Evolutionary conservation across 1,140 invertebrate genomes (phyloP), one percentile per base, ranked within the genome.

Genomic region (Uloborus diversus): DNA sequence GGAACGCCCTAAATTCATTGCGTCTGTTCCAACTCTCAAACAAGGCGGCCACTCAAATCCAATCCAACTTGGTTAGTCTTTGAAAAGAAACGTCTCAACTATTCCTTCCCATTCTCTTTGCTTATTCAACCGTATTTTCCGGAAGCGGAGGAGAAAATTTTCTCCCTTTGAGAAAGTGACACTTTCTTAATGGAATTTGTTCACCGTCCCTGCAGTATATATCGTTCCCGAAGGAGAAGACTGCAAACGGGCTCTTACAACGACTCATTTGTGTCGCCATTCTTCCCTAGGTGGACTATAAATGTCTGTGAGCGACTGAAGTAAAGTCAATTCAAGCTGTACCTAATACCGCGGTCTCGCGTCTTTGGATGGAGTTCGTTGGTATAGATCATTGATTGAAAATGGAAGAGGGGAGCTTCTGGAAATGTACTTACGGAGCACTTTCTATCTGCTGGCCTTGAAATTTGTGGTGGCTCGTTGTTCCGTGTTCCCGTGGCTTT

Each of bases 321-420:
- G 13, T 59, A 30, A 30, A 59, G 25, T 59, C 56, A 30, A 59
- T 59, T 59, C 56, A 30, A 59, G 28, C 25, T 9, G 49, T 20
- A 53, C 20, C 49, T 53, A 53, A 53, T 53, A 53, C 49, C 49
- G 49, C 49, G 49, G 49, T 53, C 49, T 14, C 49, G 49, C 49
- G n/a, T 53, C n/a, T n/a, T 14, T 20, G 23, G 5, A 53, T 53
- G 20, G 13, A 53, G 13, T 53, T 20, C 20, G 13, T 20, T 59
- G 9, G 56, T 59, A 30, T 2, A 30, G 28, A 59, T 59, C 56
- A 59, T 59, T 59, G 56, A 59, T 59, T 59, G 56, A 59, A n/a
- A 3, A 30, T 4, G 27, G 11, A 3, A 30, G n/a, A 1, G 32
- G 56, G 56, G 56, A 59, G 11, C 28, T 59, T 59, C 56, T 30